Percentiles rank a stretch among this genome's conserved stretches.
Conservation (phyloP, 2,797 vertebrate genomes). For the Typhlichthys eigenmanni region DNA sequence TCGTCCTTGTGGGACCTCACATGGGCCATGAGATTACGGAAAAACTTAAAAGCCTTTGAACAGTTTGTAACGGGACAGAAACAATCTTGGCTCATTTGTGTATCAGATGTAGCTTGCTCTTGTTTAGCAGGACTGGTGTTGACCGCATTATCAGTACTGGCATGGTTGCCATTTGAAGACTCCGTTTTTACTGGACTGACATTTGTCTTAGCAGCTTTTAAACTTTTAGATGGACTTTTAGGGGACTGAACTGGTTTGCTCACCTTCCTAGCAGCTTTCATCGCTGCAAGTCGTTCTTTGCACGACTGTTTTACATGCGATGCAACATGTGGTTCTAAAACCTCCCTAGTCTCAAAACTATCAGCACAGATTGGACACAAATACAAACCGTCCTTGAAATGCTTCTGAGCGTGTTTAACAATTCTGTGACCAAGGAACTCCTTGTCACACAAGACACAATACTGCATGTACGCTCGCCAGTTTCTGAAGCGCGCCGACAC, state of each 20-base stretch:
- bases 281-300: slow-evolving; percentile 95
- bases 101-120: slow-evolving; percentile 82
- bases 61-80: slow-evolving; percentile 88
- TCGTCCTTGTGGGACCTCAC: slow-evolving; percentile 94
- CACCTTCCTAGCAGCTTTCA: slow-evolving; percentile 90
- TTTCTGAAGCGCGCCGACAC: slow-evolving; percentile 98
- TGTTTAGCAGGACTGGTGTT: slow-evolving; percentile 65
- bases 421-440: slow-evolving; percentile 98
- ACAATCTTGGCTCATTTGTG: slow-evolving; percentile 88
- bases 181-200: slow-evolving; percentile 80
- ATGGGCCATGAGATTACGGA: slow-evolving; percentile 97
- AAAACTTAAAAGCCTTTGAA: slow-evolving; percentile 98
- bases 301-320: slow-evolving; percentile 98
- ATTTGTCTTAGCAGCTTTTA: slow-evolving; percentile 82
- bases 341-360: slow-evolving; percentile 92
- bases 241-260: slow-evolving; percentile 77
- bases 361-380: slow-evolving; percentile 98
- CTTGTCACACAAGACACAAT: slow-evolving; percentile 98
- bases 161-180: slow-evolving; percentile 82
- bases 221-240: slow-evolving; percentile 66
- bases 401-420: slow-evolving; percentile 96
- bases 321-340: slow-evolving; percentile 97
- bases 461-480: slow-evolving; percentile 99
- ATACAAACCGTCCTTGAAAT: slow-evolving; percentile 96
- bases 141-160: slow-evolving; percentile 41